Base-by-base conservation (phyloP, 2,797 vertebrate genomes). In the Pseudotriccus pelzelni region DNA sequence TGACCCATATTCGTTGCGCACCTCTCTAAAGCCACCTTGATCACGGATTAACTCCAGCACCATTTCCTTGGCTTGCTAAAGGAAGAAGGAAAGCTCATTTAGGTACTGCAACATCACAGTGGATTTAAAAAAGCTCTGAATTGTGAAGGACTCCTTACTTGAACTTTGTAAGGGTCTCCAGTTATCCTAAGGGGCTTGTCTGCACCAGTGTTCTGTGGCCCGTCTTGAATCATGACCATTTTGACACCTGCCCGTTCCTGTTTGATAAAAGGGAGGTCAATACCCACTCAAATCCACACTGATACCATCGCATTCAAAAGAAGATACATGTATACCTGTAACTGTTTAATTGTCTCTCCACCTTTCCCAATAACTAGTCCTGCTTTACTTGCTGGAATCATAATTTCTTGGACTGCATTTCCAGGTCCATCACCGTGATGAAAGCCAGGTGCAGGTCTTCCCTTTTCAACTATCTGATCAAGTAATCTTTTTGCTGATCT, bases 151-250 rank as follows among this genome's bases (percentile, higher is more conserved):
- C 25, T 66, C 36, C 97, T 94, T 87, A 99, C 99, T 96, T 99
- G 99, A 96, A 99, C 99, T 99, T 99, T 99, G 87, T 99, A 99
- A n/a, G 99, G 99, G 90, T 99, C 99, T 91, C 99, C 99, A 75
- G 99, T 99, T 97, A 99, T 99, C 94, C 99, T 98, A 82, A 99
- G 99, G 36, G 99, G 99, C 94, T 99, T 99, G 97, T 99, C 99
- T 87, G 99, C 98, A 15, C 99, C 99, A 77, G 99, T 99, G 97
- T 99, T 99, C 95, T 99, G 99, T 28, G 99, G 99, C 15, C 99
- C 99, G 55, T 99, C 99, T 95, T 99, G 99, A 97, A 99, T 99
- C 99, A 99, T 99, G 43, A 99, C 99, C 99, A 99, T 99, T 97
- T 99, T 99, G 70, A 99, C 99, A 81, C 99, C 99, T 58, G 99